Conservation (phyloP, 2,888 invertebrate genomes). For the Spisula solida region DNA sequence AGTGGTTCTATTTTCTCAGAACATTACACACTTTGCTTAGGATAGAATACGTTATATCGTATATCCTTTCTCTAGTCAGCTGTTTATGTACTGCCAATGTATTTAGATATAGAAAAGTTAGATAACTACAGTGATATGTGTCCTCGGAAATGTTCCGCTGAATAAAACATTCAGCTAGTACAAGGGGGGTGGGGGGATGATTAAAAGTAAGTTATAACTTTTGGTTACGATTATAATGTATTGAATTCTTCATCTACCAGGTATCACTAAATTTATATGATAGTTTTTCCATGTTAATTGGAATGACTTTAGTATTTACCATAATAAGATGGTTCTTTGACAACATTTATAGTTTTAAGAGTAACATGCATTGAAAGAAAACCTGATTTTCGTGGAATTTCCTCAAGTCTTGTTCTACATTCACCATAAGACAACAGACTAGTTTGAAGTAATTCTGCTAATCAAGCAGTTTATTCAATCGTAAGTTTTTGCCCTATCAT, state of each 20-base stretch:
- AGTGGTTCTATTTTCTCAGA: not conserved
- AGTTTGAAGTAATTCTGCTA: too few relatives aligned
- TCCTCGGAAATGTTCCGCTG: not conserved
- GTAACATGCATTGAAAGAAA: too few relatives aligned
- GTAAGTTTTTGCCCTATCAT: too few relatives aligned
- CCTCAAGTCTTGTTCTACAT: too few relatives aligned
- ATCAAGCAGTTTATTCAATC: too few relatives aligned
- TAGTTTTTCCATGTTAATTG: too few relatives aligned
- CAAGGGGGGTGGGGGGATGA: too few relatives aligned
- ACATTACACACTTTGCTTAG: not conserved
- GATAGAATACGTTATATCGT: not conserved
- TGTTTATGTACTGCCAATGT: conserved; percentile 55
- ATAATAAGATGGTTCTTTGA: too few relatives aligned
- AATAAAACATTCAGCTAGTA: not conserved
- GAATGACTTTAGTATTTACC: too few relatives aligned
- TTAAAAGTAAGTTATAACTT: not conserved
- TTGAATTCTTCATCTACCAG: not conserved
- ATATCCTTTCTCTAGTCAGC: conserved; percentile 54
- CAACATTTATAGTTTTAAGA: too few relatives aligned
- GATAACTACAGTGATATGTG: conserved; percentile 1
- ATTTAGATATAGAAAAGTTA: conserved; percentile 24
- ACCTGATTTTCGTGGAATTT: too few relatives aligned
- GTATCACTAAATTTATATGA: not conserved
- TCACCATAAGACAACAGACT: too few relatives aligned
- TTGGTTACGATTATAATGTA: not conserved